Evolutionary conservation across 1,140 invertebrate species (phyloP).

Genomic region (Idris sp.): DNA sequence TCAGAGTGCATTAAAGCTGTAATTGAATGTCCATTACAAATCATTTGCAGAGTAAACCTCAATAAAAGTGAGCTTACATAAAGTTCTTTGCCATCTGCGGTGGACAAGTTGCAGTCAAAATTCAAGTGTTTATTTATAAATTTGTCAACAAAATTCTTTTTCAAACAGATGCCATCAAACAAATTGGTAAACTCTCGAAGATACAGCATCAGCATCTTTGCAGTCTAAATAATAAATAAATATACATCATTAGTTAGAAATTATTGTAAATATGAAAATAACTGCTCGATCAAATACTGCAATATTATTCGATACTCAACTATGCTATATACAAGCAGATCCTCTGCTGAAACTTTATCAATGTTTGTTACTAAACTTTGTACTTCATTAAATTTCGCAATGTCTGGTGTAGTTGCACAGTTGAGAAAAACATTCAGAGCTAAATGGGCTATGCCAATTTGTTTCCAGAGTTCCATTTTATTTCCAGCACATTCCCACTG

Average conservation of each 20-base stretch:
- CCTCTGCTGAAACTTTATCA: slow-evolving; percentile 71
- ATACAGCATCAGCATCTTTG: slow-evolving; percentile 79
- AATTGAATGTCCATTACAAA: slow-evolving; percentile 89
- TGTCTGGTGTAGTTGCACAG: slow-evolving; percentile 70
- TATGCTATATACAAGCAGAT: slow-evolving; percentile 75
- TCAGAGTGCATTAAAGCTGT: slow-evolving; percentile 74
- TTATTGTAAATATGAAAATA: slow-evolving; percentile 5
- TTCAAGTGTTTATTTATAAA: slow-evolving; percentile 62
- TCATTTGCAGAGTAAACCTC: slow-evolving; percentile 86
- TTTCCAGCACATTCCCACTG: slow-evolving; percentile 86
- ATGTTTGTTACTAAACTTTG: slow-evolving; percentile 75
- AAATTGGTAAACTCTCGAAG: slow-evolving; percentile 79
- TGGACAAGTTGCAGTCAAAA: slow-evolving; percentile 66
- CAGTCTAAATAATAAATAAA: slow-evolving; percentile 76
- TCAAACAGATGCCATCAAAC: slow-evolving; percentile 69
- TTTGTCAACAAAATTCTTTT: slow-evolving; percentile 67
- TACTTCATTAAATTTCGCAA: slow-evolving; percentile 69
- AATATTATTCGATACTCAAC: slow-evolving; percentile 66
- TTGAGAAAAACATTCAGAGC: slow-evolving; percentile 83
- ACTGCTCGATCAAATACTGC: slow-evolving; percentile 59
- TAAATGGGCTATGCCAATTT: slow-evolving; percentile 87
- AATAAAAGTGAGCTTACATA: slow-evolving; percentile 83
- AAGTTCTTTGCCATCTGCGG: slow-evolving; percentile 70
- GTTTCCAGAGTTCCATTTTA: slow-evolving; percentile 81
- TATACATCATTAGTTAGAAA: too few relatives aligned